Evolutionary conservation across 2,888 invertebrate genomes (phyloP).

Genomic region (Diarsia mendica): DNA sequence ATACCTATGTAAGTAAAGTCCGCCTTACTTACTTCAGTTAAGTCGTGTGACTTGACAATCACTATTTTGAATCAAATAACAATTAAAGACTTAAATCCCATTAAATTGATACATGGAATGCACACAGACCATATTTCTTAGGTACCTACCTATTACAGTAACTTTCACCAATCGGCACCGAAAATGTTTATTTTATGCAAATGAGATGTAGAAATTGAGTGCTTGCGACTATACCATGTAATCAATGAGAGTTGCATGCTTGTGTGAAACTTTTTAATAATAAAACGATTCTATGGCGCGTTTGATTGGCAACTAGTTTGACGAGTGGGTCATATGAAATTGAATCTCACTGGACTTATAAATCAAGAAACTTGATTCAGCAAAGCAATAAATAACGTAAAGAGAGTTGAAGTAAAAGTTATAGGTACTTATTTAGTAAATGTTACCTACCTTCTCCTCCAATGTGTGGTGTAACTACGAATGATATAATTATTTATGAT

Average conservation of each 20-base stretch:
- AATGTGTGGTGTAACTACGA: not conserved
- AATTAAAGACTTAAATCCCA: not conserved
- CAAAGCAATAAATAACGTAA: slow-evolving; percentile 37
- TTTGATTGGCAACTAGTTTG: slow-evolving; percentile 42
- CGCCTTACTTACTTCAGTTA: not conserved
- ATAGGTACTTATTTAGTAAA: slow-evolving; percentile 10
- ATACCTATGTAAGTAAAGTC: too few species aligned
- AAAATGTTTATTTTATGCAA: slow-evolving; percentile 68
- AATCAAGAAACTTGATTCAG: slow-evolving; percentile 45
- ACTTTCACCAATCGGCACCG: slow-evolving; percentile 62
- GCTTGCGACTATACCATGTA: slow-evolving; percentile 35
- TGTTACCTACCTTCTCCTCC: not conserved
- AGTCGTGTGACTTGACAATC: not conserved
- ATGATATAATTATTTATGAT: not conserved
- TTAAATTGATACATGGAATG: slow-evolving; percentile 7
- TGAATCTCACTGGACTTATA: slow-evolving; percentile 30
- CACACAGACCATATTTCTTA: not conserved
- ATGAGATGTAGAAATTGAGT: slow-evolving; percentile 62
- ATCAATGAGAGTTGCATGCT: slow-evolving; percentile 37
- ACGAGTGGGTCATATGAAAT: slow-evolving; percentile 20
- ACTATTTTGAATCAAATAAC: not conserved
- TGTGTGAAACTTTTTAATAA: slow-evolving; percentile 36
- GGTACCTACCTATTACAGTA: slow-evolving; percentile 27
- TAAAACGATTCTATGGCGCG: slow-evolving; percentile 13
- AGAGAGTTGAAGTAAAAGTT: slow-evolving; percentile 57